Percentiles rank a stretch among this genome's conserved stretches.
Evolutionary conservation across 2,113 vertebrate species (phyloP).

Genomic region (Rattus rattus): DNA sequence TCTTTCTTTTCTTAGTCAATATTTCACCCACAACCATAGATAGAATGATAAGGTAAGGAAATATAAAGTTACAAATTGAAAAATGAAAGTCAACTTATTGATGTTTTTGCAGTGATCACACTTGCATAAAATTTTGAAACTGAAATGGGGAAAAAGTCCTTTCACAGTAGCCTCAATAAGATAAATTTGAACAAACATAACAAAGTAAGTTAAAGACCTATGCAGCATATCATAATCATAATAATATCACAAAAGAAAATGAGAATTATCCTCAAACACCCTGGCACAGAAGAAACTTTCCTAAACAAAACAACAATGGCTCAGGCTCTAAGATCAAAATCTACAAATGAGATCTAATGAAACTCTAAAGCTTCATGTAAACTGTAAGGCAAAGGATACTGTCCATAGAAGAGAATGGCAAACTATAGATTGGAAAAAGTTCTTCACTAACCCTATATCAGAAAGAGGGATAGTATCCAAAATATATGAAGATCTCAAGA

Average conservation of each 20-base stretch:
- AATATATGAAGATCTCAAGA: too few species aligned
- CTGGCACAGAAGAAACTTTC: neutral
- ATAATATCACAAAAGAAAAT: neutral
- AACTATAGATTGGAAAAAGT: too few species aligned
- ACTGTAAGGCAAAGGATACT: neutral
- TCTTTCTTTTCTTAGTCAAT: neutral
- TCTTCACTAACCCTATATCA: too few species aligned
- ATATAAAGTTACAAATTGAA: neutral
- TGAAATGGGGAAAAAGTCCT: neutral
- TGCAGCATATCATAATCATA: neutral
- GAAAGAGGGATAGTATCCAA: too few species aligned
- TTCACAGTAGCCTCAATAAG: neutral
- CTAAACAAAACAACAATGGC: neutral
- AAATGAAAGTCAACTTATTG: neutral
- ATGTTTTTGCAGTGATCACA: neutral
- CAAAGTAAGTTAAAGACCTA: neutral
- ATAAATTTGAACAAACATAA: neutral
- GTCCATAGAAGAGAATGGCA: too few species aligned
- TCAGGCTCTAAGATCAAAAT: neutral
- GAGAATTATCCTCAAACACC: neutral
- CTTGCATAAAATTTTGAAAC: neutral
- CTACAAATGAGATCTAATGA: neutral
- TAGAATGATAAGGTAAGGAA: neutral
- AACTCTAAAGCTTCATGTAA: neutral
- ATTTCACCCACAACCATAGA: neutral